Percentiles rank a stretch among this genome's conserved stretches.
These are phyloP conservation scores for Anguilla rostrata DNA, from an alignment of 2,113 vertebrate species.

Conservation along the genomic window DNA sequence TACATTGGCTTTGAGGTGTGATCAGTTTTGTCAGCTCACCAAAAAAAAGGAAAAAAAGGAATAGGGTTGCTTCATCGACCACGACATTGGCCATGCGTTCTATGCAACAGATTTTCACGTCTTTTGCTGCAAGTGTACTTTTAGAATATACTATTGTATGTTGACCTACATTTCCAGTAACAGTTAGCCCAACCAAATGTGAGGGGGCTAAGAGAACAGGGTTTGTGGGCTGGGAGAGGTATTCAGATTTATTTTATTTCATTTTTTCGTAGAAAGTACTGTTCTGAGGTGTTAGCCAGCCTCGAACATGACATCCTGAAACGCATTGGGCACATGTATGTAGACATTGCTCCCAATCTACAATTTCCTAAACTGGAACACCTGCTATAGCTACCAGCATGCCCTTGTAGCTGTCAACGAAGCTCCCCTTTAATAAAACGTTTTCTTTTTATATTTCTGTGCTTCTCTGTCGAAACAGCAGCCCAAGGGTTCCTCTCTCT, in stretches of 20 bases:
- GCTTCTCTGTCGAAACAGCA: slow-evolving; percentile 58
- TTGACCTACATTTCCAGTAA: background rate
- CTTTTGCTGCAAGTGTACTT: background rate
- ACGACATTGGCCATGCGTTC: background rate
- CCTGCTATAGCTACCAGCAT: slow-evolving; percentile 38
- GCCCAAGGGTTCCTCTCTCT: slow-evolving; percentile 41
- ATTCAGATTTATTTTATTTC: background rate
- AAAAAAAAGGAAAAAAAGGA: background rate
- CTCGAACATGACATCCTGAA: background rate
- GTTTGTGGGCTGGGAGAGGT: slow-evolving; percentile 1
- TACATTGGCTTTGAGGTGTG: background rate
- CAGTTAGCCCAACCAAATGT: background rate
- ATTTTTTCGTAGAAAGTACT: background rate
- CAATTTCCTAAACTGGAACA: background rate
- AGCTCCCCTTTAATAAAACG: slow-evolving; percentile 42
- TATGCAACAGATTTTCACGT: background rate
- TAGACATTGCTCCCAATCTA: background rate
- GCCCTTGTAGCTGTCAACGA: slow-evolving; percentile 45
- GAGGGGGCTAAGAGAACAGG: background rate
- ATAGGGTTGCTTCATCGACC: background rate
- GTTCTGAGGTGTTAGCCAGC: background rate
- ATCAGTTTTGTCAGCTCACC: background rate
- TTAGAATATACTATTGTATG: background rate
- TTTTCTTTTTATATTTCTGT: slow-evolving; percentile 53
- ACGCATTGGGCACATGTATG: background rate